Percentiles rank a stretch among this genome's conserved stretches.
These are phyloP conservation scores for Diprion similis DNA, from an alignment of 1,140 invertebrate genomes.

Conservation along the genomic window DNA sequence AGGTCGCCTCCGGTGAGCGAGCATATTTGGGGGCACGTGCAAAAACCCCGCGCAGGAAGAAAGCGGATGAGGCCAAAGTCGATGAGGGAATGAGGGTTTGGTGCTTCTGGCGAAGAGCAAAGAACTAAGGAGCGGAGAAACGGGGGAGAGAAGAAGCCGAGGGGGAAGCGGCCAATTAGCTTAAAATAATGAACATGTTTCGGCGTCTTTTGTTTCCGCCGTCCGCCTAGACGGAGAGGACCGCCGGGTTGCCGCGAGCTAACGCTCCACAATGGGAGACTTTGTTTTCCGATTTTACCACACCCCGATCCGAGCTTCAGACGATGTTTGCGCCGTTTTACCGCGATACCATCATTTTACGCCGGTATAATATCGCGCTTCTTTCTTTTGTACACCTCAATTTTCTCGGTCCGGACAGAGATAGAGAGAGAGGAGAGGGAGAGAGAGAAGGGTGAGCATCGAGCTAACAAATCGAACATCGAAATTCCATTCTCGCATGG, in stretches of 20 bases:
- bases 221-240: slow-evolving; percentile 50
- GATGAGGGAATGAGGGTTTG: slow-evolving; percentile 8
- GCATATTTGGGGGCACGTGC: no score
- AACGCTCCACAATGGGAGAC: slow-evolving; percentile 28
- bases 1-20: no score
- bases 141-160: slow-evolving; percentile 27
- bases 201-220: slow-evolving; percentile 58
- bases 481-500: background rate
- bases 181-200: slow-evolving; percentile 64
- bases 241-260: slow-evolving; percentile 44
- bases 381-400: slow-evolving; percentile 13
- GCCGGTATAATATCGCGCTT: background rate
- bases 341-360: slow-evolving; percentile 16
- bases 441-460: slow-evolving; percentile 1
- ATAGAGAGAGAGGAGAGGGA: slow-evolving; percentile 29
- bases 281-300: slow-evolving; percentile 45
- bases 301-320: slow-evolving; percentile 11
- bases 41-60: no score
- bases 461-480: slow-evolving; percentile 8
- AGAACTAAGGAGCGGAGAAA: slow-evolving; percentile 36
- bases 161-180: slow-evolving; percentile 62
- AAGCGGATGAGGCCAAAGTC: slow-evolving; percentile 19
- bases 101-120: slow-evolving; percentile 14
- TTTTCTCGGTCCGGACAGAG: slow-evolving; percentile 3
- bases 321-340: slow-evolving; percentile 18